Conservation (phyloP, 1,140 invertebrate genomes). For the Cephus cinctus region DNA sequence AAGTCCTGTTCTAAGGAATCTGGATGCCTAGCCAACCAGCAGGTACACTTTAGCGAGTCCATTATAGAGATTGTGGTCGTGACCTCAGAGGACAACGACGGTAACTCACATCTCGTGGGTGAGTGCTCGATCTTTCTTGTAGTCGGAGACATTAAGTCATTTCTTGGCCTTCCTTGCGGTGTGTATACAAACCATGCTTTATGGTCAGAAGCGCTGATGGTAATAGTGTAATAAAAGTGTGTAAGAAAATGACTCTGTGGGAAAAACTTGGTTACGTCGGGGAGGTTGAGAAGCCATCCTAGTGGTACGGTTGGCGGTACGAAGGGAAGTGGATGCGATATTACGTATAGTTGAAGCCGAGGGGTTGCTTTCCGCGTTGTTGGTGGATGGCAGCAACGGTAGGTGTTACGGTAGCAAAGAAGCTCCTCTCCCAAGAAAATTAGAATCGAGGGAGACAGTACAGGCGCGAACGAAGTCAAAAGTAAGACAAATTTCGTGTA, state of each 20-base stretch:
- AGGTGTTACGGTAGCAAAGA: not conserved
- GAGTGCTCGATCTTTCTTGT: constrained; percentile 17
- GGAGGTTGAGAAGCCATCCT: too few species aligned
- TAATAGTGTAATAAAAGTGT: constrained; percentile 25
- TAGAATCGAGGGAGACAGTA: constrained; percentile 20
- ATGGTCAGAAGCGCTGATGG: constrained; percentile 2
- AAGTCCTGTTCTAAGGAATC: not conserved
- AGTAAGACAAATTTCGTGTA: constrained; percentile 36
- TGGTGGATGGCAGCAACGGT: not conserved
- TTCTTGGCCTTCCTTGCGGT: constrained; percentile 16
- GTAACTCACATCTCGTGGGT: constrained; percentile 12
- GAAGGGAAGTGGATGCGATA: too few species aligned
- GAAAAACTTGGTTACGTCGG: not conserved
- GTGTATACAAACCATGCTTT: constrained; percentile 16
- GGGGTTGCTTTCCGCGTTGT: not conserved
- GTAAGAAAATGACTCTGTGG: constrained; percentile 14
- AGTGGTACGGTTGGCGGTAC: too few species aligned
- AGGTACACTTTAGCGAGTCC: constrained; percentile 48
- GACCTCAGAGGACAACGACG: constrained; percentile 23
- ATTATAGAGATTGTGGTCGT: constrained; percentile 51
- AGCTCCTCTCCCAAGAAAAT: constrained; percentile 24
- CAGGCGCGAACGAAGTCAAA: constrained; percentile 19
- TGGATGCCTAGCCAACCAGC: not conserved
- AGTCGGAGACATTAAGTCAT: constrained; percentile 9
- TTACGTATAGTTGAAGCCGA: not conserved